Evolutionary conservation across 2,113 vertebrate species (phyloP).

Genomic region (Petromus typicus): DNA sequence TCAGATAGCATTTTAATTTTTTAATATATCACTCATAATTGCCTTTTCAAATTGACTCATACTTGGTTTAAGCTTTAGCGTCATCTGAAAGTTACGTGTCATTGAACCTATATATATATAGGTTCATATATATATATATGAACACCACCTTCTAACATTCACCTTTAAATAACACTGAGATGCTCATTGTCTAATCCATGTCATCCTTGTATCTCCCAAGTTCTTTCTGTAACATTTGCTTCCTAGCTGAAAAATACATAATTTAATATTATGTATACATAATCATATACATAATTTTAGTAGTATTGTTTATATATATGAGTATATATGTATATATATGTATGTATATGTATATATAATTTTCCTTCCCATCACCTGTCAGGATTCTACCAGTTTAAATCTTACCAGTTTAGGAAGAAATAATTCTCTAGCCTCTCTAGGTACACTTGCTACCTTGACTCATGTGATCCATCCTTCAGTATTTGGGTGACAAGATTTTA

Average conservation of each 20-base stretch:
- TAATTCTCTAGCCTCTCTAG: not conserved
- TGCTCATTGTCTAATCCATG: too few species aligned
- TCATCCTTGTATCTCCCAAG: too few species aligned
- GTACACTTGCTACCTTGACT: not conserved
- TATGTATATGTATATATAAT: not conserved
- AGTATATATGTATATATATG: too few species aligned
- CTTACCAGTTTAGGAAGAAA: not conserved
- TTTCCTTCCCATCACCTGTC: not conserved
- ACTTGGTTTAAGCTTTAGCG: not conserved
- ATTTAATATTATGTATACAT: too few species aligned
- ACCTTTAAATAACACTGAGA: too few species aligned
- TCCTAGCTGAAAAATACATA: too few species aligned
- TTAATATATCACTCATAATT: not conserved
- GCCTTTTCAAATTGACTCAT: not conserved
- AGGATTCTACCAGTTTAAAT: not conserved
- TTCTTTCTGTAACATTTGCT: too few species aligned
- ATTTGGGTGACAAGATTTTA: not conserved
- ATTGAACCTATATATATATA: not conserved
- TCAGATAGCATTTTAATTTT: not conserved
- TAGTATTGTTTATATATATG: too few species aligned
- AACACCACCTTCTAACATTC: too few species aligned
- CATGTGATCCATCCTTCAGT: not conserved
- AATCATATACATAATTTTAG: too few species aligned
- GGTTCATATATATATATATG: too few species aligned
- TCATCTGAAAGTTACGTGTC: not conserved